Evolutionary conservation across 2,797 vertebrate genomes (phyloP).

Genomic region (Leptodactylus fallax): DNA sequence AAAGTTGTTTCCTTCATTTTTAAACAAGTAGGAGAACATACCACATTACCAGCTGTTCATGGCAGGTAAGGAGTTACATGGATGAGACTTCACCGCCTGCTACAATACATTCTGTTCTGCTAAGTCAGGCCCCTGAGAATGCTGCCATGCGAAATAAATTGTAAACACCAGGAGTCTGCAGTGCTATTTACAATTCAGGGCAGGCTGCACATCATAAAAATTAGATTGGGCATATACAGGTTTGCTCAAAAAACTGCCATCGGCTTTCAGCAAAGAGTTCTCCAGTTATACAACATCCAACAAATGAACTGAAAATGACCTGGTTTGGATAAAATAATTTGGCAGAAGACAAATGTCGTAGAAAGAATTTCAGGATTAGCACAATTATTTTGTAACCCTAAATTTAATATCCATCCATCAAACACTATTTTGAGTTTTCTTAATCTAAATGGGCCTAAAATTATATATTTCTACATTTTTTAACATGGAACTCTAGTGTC

Average conservation of each 20-base stretch:
- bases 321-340: background rate
- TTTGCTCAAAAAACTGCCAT: conserved; percentile 29
- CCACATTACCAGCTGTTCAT: background rate
- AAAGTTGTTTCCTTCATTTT: background rate
- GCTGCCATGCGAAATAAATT: conserved; percentile 38
- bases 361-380: background rate
- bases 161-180: conserved; percentile 27
- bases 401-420: background rate
- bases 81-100: background rate
- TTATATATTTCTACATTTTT: background rate
- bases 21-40: background rate
- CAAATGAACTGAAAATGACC: conserved; percentile 30
- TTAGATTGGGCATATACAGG: conserved; percentile 32
- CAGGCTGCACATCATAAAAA: conserved; percentile 51
- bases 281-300: background rate
- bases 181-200: conserved; percentile 46
- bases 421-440: background rate
- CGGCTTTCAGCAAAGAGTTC: background rate
- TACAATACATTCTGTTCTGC: conserved; percentile 42
- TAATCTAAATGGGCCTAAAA: background rate
- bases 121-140: conserved; percentile 32
- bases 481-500: background rate
- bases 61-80: conserved; percentile 13
- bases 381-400: conserved; percentile 13
- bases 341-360: conserved; percentile 15